phyloP scores from a whole-genome alignment of 2,888 invertebrate genomes.

The Stenchaetothrips biformis region DNA sequence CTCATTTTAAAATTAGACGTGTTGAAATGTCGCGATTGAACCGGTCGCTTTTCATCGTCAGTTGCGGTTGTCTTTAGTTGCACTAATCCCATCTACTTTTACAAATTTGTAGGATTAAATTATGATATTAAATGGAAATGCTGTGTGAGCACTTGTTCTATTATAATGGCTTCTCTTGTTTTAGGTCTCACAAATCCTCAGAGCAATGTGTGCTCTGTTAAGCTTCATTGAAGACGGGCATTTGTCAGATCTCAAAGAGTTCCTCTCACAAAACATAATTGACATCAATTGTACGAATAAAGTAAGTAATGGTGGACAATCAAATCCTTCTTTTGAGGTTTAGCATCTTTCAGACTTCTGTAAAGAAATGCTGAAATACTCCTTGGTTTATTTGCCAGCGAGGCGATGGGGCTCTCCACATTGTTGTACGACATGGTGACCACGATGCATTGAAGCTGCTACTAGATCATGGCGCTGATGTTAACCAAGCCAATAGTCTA shows the following conservation, averaged over 20 bases:
- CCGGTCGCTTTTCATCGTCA: too few species aligned
- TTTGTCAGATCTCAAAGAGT: slow-evolving; percentile 50
- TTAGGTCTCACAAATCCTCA: slow-evolving; percentile 36
- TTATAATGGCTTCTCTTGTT: neutral
- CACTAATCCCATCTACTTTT: too few species aligned
- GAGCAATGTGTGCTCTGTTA: slow-evolving; percentile 47
- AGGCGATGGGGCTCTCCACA: slow-evolving; percentile 54
- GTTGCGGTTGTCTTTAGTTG: too few species aligned
- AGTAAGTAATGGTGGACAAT: slow-evolving; percentile 42
- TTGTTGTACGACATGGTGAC: slow-evolving; percentile 52
- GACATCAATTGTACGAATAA: slow-evolving; percentile 50
- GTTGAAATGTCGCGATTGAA: too few species aligned
- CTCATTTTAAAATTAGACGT: too few species aligned
- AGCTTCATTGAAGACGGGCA: slow-evolving; percentile 55
- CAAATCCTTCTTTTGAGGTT: slow-evolving; percentile 31
- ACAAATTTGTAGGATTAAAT: too few species aligned
- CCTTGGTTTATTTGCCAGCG: slow-evolving; percentile 44
- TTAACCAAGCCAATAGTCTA: slow-evolving; percentile 47
- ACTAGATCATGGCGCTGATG: slow-evolving; percentile 48
- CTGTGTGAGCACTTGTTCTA: neutral
- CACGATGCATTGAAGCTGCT: slow-evolving; percentile 50
- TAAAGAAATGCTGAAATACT: neutral
- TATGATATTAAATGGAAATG: neutral
- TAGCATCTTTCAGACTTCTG: slow-evolving; percentile 6
- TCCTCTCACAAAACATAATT: slow-evolving; percentile 49